A percentile compares a stretch with the other conserved stretches of the same genome.
Conservation (phyloP, 2,888 invertebrate species). For the Nomada flava region DNA sequence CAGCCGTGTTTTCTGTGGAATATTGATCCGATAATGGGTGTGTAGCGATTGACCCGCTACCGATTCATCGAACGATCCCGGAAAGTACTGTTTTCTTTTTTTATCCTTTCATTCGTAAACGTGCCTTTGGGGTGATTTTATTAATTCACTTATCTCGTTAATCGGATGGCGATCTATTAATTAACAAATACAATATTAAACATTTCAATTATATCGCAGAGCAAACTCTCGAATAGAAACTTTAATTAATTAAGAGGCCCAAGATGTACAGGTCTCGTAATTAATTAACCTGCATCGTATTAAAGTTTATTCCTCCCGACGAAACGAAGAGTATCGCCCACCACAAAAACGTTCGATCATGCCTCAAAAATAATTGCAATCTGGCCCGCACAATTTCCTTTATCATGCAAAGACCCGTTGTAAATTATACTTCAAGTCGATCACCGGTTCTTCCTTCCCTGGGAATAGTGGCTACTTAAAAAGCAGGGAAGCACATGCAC, state of each 20-base stretch:
- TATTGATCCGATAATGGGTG: conserved; percentile 68
- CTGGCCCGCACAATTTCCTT: neutral
- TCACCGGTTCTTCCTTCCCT: neutral
- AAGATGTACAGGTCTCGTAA: no score
- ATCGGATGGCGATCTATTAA: neutral
- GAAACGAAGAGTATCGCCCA: neutral
- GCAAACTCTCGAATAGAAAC: no score
- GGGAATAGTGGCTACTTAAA: neutral
- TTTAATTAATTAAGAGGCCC: no score
- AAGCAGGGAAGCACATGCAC: neutral
- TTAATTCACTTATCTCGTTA: no score
- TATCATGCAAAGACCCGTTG: neutral
- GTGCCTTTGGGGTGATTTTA: no score
- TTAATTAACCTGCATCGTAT: no score
- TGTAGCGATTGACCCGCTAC: conserved; percentile 60
- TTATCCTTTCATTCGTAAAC: no score
- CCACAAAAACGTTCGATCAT: neutral
- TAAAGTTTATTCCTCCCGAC: no score
- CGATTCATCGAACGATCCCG: conserved; percentile 17
- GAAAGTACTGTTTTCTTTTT: neutral
- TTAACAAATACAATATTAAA: neutral
- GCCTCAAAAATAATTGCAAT: neutral
- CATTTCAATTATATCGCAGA: neutral
- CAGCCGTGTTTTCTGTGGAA: conserved; percentile 65
- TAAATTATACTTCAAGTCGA: neutral